These are phyloP conservation scores for Parnassius orleans DNA, from an alignment of 2,888 invertebrate genomes.

Conservation along the genomic window DNA sequence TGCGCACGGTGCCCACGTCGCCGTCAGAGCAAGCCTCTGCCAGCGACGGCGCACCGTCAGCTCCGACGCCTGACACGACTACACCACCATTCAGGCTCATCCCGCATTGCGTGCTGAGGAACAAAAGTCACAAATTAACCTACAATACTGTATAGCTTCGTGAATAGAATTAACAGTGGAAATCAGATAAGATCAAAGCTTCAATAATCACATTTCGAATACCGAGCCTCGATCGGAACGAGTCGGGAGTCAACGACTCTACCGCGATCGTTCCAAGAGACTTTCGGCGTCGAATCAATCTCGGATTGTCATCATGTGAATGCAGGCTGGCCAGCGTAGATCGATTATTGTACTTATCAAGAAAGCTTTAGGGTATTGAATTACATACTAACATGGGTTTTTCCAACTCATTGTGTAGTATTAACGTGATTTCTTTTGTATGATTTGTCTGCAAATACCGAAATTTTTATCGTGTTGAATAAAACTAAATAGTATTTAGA, in stretches of 20 bases:
- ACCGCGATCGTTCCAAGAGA: slow-evolving; percentile 51
- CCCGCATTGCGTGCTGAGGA: slow-evolving; percentile 66
- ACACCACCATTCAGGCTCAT: slow-evolving; percentile 42
- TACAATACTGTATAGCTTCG: neutral
- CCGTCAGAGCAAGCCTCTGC: slow-evolving; percentile 97
- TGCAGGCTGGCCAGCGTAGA: neutral
- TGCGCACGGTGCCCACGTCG: slow-evolving; percentile 95
- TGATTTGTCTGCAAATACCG: no score
- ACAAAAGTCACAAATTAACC: neutral
- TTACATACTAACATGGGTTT: no score
- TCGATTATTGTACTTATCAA: no score
- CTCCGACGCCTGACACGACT: slow-evolving; percentile 64
- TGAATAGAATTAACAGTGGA: neutral
- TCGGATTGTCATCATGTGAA: slow-evolving; percentile 81
- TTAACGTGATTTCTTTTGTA: neutral
- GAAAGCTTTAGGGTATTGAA: no score
- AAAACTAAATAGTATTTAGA: no score
- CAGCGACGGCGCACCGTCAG: slow-evolving; percentile 85
- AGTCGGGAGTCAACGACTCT: slow-evolving; percentile 50
- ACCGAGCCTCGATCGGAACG: slow-evolving; percentile 61
- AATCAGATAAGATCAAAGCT: slow-evolving; percentile 81
- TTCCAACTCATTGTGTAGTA: neutral
- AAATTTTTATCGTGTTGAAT: no score
- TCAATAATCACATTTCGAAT: slow-evolving; percentile 61
- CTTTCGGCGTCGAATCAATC: slow-evolving; percentile 71